Evolutionary conservation across 2,888 invertebrate genomes (phyloP), one percentile per base, ranked within the genome.

Genomic region (Cheilosia grossa): DNA sequence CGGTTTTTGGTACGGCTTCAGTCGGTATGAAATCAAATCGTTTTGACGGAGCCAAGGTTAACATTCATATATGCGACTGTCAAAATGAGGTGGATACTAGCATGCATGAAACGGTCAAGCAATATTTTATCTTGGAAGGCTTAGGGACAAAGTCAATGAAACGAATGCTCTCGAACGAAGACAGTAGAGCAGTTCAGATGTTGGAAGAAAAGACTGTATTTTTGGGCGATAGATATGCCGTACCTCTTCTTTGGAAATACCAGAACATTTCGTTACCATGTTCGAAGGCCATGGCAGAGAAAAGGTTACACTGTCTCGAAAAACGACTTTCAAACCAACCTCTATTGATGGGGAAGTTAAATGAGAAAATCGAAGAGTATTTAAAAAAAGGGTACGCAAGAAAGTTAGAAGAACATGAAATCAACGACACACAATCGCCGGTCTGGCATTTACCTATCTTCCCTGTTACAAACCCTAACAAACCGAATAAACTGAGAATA

Each of bases 371-470:
- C 6, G 40, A 44, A 21, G 63, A 63, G 47, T 61, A 72, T 5
- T 2, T 47, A 1, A 21, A 59, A 6, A 61, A 61, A 3, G 42
- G 59, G 0, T 61, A 73, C 9, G 24, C 73, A 44, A 54, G 4
- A n/a, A 72, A 61, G 17, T 13, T 72, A 3, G 53, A n/a, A 1
- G 72, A 72, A 0, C 0, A 19, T 2, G 61, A 72, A n/a, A 27
- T 9, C 0, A 40, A 40, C 4, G 53, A 30, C 7, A 7, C 30
- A 0, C 9, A 27, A 3, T 6, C 49, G 37, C 61, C 19, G 4
- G 40, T 37, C 7, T 72, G 72, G 72, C 53, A 53, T 59, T 27
- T 70, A 67, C 67, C 67, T 4, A 53, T 66, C 2, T 66, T 66
- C 15, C 66, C 66, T 6, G 49, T 49, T 4, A 40, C 5, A 5